Conservation (phyloP, 2,113 vertebrate genomes). For the Riparia riparia region DNA sequence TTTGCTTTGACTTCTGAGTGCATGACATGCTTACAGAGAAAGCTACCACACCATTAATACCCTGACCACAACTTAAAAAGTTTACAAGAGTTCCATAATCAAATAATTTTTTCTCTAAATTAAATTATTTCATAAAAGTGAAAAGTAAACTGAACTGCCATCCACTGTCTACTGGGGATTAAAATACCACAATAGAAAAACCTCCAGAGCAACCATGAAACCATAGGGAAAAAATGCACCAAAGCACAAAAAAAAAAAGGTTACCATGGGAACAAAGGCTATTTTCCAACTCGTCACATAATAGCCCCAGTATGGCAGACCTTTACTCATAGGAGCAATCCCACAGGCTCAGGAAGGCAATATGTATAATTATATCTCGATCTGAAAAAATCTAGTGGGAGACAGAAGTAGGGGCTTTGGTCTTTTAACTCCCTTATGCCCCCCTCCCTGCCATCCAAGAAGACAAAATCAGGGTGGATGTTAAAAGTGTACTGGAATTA, state of each 20-base stretch:
- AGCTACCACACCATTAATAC: background rate
- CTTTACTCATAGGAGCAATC: constrained; percentile 53
- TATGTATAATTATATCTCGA: constrained; percentile 14
- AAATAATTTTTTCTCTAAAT: background rate
- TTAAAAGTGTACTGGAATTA: background rate
- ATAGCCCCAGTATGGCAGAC: constrained; percentile 61
- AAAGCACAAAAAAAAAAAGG: constrained; percentile 55
- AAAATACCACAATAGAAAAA: constrained; percentile 52
- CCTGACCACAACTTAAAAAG: background rate
- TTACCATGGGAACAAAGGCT: constrained; percentile 71
- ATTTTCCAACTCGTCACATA: constrained; percentile 67
- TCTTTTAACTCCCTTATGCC: background rate
- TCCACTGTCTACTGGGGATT: constrained; percentile 20
- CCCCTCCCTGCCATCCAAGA: background rate
- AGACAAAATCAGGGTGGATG: background rate
- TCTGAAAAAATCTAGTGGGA: background rate
- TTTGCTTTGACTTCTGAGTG: background rate
- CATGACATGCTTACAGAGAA: background rate
- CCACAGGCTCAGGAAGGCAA: constrained; percentile 13
- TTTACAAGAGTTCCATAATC: constrained; percentile 6
- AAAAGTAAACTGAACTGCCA: constrained; percentile 22
- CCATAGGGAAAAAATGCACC: constrained; percentile 57
- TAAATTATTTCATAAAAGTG: background rate
- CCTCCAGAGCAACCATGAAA: constrained; percentile 65
- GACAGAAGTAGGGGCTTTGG: background rate